A percentile compares a stretch with the other conserved stretches of the same genome.
phyloP scores from a whole-genome alignment of 2,888 invertebrate species.

The Tuberolachnus salignus region DNA sequence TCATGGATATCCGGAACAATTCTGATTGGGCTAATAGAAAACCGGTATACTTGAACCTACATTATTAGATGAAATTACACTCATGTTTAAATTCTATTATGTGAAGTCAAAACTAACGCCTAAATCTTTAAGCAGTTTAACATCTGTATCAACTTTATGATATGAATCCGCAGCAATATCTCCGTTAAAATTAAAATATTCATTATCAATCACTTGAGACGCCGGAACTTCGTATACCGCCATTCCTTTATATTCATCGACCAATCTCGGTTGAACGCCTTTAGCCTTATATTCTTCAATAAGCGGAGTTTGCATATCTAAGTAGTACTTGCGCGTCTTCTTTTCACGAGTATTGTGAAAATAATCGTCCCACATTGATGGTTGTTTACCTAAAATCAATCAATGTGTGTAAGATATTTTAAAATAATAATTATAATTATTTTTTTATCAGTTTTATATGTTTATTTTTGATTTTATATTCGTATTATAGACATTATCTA shows the following conservation, averaged over 20 bases:
- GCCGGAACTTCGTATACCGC: background rate
- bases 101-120: background rate
- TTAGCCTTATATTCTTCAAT: background rate
- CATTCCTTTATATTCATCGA: slow-evolving; percentile 12
- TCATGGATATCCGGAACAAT: background rate
- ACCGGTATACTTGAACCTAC: background rate
- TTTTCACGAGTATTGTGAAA: background rate
- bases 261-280: background rate
- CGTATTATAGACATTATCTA: too few relatives aligned
- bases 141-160: background rate
- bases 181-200: background rate
- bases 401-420: too few relatives aligned
- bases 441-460: too few relatives aligned
- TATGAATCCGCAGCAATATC: background rate
- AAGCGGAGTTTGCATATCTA: background rate
- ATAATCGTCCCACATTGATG: slow-evolving; percentile 18
- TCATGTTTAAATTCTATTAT: background rate
- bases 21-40: background rate
- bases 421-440: too few relatives aligned
- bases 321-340: background rate
- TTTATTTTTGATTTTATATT: too few relatives aligned
- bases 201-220: background rate
- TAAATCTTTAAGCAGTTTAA: background rate
- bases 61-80: background rate
- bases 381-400: background rate